These are phyloP conservation scores for Radopholus similis DNA, from an alignment of 1,140 invertebrate species.

Conservation along the genomic window DNA sequence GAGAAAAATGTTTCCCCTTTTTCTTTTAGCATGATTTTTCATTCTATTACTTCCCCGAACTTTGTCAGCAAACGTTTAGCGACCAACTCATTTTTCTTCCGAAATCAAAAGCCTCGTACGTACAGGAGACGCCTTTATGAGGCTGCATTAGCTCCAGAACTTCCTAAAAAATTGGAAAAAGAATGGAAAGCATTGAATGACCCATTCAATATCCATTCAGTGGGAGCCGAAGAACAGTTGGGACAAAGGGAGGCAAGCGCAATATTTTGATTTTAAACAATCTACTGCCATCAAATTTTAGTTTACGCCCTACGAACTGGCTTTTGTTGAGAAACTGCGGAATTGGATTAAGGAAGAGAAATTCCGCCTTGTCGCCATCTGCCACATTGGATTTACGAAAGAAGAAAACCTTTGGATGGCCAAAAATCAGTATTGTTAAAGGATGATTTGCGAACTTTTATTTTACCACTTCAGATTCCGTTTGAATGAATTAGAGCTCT, in stretches of 20 bases:
- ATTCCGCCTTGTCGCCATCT: slow-evolving; percentile 11
- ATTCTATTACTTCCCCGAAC: no score
- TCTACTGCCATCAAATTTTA: not conserved
- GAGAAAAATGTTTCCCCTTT: no score
- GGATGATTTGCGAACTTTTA: not conserved
- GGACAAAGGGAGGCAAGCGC: not conserved
- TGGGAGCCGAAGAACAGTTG: not conserved
- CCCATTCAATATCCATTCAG: slow-evolving; percentile 11
- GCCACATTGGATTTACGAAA: not conserved
- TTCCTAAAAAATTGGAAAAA: slow-evolving; percentile 12
- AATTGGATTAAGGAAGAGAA: slow-evolving; percentile 2
- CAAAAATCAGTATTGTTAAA: slow-evolving; percentile 7
- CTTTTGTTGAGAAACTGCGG: slow-evolving; percentile 3
- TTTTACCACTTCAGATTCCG: slow-evolving; percentile 5
- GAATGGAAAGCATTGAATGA: slow-evolving; percentile 1
- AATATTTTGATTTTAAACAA: not conserved
- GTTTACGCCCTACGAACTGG: slow-evolving; percentile 7
- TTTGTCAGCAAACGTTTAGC: no score
- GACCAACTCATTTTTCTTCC: no score
- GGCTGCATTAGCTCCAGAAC: slow-evolving; percentile 1
- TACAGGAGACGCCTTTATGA: slow-evolving; percentile 19
- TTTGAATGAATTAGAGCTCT: slow-evolving; percentile 12
- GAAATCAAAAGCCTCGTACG: slow-evolving; percentile 2
- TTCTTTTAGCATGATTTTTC: no score
- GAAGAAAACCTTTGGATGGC: slow-evolving; percentile 12